Percentiles rank a stretch among this genome's conserved stretches.
Conservation (phyloP, 2,113 vertebrate species). For the Lepus americanus region DNA sequence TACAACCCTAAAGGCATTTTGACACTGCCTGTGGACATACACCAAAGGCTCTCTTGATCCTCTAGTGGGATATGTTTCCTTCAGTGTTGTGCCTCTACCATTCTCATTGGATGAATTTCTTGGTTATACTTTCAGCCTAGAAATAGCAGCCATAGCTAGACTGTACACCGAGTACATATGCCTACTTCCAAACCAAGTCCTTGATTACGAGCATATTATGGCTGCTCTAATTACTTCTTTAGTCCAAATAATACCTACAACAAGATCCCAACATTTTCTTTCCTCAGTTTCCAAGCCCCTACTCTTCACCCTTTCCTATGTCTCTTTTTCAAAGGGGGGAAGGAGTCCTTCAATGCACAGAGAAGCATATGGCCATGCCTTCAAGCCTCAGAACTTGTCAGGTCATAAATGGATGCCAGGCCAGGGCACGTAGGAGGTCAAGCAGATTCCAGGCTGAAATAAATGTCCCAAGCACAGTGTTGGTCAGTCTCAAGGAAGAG, state of each 20-base stretch:
- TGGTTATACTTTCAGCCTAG: not conserved
- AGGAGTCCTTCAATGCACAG: not conserved
- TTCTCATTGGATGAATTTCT: conserved; percentile 35
- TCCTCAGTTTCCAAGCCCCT: not conserved
- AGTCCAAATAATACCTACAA: not conserved
- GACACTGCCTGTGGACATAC: conserved; percentile 30
- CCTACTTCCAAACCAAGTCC: not conserved
- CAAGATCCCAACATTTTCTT: not conserved
- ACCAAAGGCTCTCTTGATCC: conserved; percentile 49
- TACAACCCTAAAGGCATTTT: conserved; percentile 68
- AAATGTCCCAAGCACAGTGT: not conserved
- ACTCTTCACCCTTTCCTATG: not conserved
- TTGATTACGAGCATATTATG: not conserved
- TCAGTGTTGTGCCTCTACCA: not conserved
- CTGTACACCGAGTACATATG: not conserved
- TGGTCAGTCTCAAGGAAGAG: not conserved
- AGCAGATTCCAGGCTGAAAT: not conserved
- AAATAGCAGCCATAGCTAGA: not conserved
- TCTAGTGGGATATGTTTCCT: conserved; percentile 12
- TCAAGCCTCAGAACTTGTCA: not conserved
- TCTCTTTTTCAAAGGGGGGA: not conserved
- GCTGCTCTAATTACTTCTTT: not conserved
- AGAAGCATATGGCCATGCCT: not conserved
- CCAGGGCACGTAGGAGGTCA: not conserved
- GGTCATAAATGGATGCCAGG: not conserved